Base-by-base conservation (phyloP, 2,888 invertebrate species). In the Sarcophaga subvicina region DNA sequence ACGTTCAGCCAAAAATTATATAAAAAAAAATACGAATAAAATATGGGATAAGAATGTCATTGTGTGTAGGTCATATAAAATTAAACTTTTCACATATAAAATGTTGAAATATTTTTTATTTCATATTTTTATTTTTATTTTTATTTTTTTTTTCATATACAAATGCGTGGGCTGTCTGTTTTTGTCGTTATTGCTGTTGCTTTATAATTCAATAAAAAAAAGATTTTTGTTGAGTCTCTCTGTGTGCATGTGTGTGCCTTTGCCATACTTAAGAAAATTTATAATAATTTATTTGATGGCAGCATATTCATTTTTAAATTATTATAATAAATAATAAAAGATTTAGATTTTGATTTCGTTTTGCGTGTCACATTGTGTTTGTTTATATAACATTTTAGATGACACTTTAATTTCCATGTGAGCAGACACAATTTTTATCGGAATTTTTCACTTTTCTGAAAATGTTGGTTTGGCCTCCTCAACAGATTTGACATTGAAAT, bases 21-120 rank as follows among this genome's bases (percentile, higher is more conserved):
- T 64, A 20, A 70, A 70, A 63, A 49, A 20, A 4, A 8, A 17
- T 49, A 47, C 62, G 54, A 71, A 71, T 27, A 37, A 25, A 22
- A 66, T 71, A 71, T 59, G 49, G 64, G 14, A 70, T 76, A 66
- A 71, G 63, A 69, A 77, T 86, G 86, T 86, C 83, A 83, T 86
- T 86, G 80, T 80, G 83, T 86, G 86, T 86, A 86, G 86, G 86
- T 83, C 86, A 86, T 70, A 78, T 78, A 73, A 86, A 82, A 82
- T 86, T 82, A 86, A 86, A 78, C 49, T 69, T 79, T 75, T 63
- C 10, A 82, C 71, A 47, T 20, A 63, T 62, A 72, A 64, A 8
- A 47, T 77, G 14, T 20, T 77, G 49, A 37, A 37, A 37, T 37
- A 8, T 37, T 37, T 37, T 8, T 6, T 37, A 37, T 37, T 37